A percentile compares a stretch with the other conserved stretches of the same genome.
These are phyloP conservation scores for Tyrannus savana DNA, from an alignment of 2,113 vertebrate species.

Conservation along the genomic window DNA sequence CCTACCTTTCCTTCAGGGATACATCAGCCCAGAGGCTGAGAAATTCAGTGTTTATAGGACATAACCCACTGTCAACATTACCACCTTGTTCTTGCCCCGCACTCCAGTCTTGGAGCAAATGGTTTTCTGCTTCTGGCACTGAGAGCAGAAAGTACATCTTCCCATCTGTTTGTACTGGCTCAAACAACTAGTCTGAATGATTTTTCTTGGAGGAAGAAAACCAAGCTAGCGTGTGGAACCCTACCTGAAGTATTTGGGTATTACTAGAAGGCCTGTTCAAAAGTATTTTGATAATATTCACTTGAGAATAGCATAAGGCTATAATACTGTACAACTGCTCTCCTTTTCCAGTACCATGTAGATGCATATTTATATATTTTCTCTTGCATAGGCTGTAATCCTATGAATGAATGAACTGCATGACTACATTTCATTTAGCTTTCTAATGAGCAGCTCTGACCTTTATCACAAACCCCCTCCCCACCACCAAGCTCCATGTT, in stretches of 20 bases:
- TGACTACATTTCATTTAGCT: slow-evolving; percentile 49
- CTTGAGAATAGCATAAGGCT: background rate
- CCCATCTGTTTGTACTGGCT: background rate
- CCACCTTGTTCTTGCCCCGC: background rate
- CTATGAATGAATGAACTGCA: background rate
- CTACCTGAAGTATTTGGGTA: background rate
- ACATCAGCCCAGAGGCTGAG: background rate
- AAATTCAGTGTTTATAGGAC: background rate
- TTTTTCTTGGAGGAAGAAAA: background rate
- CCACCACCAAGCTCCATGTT: slow-evolving; percentile 19
- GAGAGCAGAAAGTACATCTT: background rate
- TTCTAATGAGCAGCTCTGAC: slow-evolving; percentile 72
- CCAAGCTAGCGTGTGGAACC: background rate
- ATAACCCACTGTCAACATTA: background rate
- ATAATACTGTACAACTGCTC: background rate
- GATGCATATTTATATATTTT: slow-evolving; percentile 5
- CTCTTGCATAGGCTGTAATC: background rate
- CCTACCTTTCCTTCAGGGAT: background rate
- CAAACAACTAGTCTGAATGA: background rate
- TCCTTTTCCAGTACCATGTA: background rate
- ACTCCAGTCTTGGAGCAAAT: background rate
- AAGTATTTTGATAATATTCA: background rate
- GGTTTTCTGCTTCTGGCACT: background rate
- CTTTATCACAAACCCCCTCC: slow-evolving; percentile 47
- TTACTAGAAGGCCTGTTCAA: background rate